phyloP scores from a whole-genome alignment of 2,113 vertebrate species.

The Aix galericulata region DNA sequence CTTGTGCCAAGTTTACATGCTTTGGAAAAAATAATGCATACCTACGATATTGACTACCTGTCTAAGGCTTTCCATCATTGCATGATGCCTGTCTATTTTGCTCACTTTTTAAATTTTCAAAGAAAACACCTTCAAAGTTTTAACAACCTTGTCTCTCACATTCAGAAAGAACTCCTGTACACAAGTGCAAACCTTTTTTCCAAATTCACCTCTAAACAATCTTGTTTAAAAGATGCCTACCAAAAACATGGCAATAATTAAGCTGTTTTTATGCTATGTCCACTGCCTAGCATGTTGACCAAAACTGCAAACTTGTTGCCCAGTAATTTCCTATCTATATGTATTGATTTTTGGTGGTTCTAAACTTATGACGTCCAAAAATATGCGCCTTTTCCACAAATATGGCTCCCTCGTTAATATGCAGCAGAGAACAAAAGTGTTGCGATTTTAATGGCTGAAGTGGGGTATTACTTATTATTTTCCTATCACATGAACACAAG shows the following conservation, averaged over 20 bases:
- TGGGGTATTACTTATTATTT: neutral
- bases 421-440: neutral
- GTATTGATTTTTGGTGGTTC: neutral
- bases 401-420: neutral
- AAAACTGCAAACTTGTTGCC: neutral
- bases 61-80: neutral
- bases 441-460: neutral
- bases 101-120: neutral
- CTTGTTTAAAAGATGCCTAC: neutral
- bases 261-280: rapidly evolving
- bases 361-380: neutral
- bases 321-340: neutral
- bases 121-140: neutral
- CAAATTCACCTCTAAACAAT: neutral
- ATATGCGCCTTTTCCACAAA: neutral
- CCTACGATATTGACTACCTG: neutral
- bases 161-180: neutral
- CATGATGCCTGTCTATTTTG: neutral
- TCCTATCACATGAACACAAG: conserved; percentile 41
- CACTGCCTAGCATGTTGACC: rapidly evolving
- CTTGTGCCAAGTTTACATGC: neutral
- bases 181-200: neutral
- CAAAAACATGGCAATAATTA: neutral
- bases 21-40: neutral
- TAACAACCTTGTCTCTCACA: neutral